Conservation (phyloP, 2,797 vertebrate species). For the Propithecus perrieri region DNA sequence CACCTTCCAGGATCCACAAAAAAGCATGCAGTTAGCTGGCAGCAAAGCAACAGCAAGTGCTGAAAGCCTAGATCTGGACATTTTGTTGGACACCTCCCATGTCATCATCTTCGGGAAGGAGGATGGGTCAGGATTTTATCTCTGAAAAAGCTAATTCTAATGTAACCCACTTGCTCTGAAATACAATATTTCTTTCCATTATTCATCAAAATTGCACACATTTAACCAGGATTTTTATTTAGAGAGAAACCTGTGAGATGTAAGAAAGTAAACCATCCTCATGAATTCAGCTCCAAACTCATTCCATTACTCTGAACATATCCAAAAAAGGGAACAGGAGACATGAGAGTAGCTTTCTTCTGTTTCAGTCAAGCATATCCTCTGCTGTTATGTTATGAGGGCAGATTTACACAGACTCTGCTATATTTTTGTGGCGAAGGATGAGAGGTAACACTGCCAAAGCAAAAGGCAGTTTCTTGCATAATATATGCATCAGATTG, state of each 20-base stretch:
- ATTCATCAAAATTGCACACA: background rate
- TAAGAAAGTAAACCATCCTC: background rate
- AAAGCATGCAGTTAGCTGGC: background rate
- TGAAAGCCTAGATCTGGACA: background rate
- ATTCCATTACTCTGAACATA: background rate
- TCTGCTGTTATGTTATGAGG: background rate
- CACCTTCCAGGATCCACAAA: background rate
- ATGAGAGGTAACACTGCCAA: background rate
- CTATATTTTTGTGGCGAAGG: background rate
- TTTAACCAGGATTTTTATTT: conserved; percentile 26
- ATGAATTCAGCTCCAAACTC: background rate
- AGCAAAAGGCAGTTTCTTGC: background rate
- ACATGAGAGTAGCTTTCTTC: background rate
- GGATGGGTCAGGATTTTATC: background rate
- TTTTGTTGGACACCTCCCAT: background rate
- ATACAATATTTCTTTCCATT: background rate
- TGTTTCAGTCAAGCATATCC: background rate
- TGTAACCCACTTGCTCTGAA: conserved; percentile 14
- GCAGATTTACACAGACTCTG: background rate
- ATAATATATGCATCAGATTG: background rate
- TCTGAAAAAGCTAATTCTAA: background rate
- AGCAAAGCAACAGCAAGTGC: background rate
- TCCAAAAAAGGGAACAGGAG: background rate
- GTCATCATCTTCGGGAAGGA: background rate
- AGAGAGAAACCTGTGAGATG: background rate